These are phyloP conservation scores for Alviniconcha marisindica DNA, from an alignment of 1,140 invertebrate species.

Conservation along the genomic window DNA sequence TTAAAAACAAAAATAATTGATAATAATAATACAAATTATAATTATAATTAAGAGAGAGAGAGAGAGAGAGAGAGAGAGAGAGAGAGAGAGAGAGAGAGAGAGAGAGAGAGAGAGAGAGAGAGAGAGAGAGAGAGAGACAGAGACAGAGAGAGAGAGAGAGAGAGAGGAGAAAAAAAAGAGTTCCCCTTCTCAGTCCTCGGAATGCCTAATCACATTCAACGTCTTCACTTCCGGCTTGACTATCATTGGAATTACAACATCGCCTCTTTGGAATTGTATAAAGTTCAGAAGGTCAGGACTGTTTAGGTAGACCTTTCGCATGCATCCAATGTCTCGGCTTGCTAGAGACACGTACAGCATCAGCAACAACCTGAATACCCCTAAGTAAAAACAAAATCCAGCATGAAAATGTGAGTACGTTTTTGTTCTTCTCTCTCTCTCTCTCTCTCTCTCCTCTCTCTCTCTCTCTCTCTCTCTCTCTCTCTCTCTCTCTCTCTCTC, in stretches of 20 bases:
- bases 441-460: constrained; percentile 22
- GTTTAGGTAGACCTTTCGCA: not conserved
- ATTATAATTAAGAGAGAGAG: too few relatives aligned
- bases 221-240: too few relatives aligned
- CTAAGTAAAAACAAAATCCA: not conserved
- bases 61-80: too few relatives aligned
- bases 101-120: too few relatives aligned
- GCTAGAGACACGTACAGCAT: not conserved
- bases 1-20: too few relatives aligned
- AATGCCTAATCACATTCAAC: too few relatives aligned
- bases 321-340: not conserved
- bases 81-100: too few relatives aligned
- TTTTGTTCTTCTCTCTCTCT: constrained; percentile 17
- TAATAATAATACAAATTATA: too few relatives aligned
- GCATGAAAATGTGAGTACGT: not conserved
- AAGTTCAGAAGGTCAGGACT: not conserved
- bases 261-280: not conserved
- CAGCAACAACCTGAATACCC: not conserved
- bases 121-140: too few relatives aligned
- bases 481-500: constrained; percentile 31
- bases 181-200: too few relatives aligned
- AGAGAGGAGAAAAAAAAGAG: not conserved
- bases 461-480: constrained; percentile 11
- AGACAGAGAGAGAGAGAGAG: not conserved
- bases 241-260: too few relatives aligned